Evolutionary conservation across 2,888 invertebrate genomes (phyloP).

Genomic region (Cephus nigrinus): DNA sequence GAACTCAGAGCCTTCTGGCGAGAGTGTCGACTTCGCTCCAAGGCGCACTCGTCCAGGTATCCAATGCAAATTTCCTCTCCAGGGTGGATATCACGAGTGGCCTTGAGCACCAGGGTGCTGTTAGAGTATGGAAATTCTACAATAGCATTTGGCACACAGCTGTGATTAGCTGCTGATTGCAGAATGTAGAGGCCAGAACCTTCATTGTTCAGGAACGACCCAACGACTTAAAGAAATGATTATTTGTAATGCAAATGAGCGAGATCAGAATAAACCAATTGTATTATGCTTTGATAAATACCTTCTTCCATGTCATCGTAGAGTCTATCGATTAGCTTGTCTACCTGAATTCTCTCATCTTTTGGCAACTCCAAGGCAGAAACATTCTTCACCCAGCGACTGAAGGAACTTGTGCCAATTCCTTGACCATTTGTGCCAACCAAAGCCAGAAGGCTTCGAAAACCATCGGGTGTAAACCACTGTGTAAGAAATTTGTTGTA

Average conservation of each 20-base stretch:
- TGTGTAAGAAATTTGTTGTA: conserved; percentile 34
- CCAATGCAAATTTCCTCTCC: conserved; percentile 92
- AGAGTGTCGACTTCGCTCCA: conserved; percentile 85
- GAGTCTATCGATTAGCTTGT: conserved; percentile 82
- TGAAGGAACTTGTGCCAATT: conserved; percentile 89
- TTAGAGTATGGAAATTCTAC: conserved; percentile 87
- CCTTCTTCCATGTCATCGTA: conserved; percentile 87
- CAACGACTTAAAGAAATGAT: conserved; percentile 68
- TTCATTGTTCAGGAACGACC: conserved; percentile 89
- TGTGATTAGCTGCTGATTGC: conserved; percentile 94
- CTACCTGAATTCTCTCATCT: conserved; percentile 76
- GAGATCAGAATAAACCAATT: conserved; percentile 13
- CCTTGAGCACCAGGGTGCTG: conserved; percentile 79
- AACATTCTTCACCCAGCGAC: conserved; percentile 87
- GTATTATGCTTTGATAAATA: conserved; percentile 55
- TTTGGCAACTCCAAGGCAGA: conserved; percentile 75
- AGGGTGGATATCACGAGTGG: conserved; percentile 76
- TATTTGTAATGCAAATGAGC: neutral
- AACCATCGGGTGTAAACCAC: conserved; percentile 86
- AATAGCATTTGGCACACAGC: conserved; percentile 89
- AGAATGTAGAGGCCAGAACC: conserved; percentile 87
- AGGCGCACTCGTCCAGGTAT: conserved; percentile 88
- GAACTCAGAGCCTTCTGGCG: conserved; percentile 84
- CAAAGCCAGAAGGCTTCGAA: conserved; percentile 75
- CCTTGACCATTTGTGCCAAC: conserved; percentile 96